Conservation (phyloP, 2,888 invertebrate species). For the Spodoptera picta region DNA sequence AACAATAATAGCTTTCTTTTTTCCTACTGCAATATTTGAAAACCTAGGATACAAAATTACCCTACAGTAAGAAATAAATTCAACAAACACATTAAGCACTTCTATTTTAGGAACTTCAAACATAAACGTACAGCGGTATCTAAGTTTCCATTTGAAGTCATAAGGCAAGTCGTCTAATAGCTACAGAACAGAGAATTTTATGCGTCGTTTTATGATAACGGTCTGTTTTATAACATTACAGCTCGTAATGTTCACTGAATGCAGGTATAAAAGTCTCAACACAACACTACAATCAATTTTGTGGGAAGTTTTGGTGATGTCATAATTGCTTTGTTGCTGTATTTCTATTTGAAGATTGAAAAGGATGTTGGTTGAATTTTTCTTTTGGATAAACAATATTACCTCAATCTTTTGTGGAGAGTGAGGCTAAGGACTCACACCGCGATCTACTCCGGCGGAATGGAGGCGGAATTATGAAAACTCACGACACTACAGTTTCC, state of each 20-base stretch:
- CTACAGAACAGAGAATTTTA: conserved; percentile 33
- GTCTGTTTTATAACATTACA: conserved; percentile 43
- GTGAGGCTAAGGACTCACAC: too few relatives aligned
- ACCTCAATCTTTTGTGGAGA: too few relatives aligned
- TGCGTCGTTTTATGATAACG: conserved; percentile 49
- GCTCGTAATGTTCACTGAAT: conserved; percentile 34
- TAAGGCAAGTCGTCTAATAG: conserved; percentile 36
- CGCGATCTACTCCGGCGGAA: too few relatives aligned
- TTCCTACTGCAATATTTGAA: too few relatives aligned
- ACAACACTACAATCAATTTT: conserved; percentile 32
- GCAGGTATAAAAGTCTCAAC: conserved; percentile 40
- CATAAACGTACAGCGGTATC: conserved; percentile 29
- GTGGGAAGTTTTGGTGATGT: conserved; percentile 4
- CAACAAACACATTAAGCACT: conserved; percentile 18
- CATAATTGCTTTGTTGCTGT: background rate
- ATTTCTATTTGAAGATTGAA: too few relatives aligned
- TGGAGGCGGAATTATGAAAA: too few relatives aligned
- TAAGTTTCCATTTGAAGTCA: conserved; percentile 42
- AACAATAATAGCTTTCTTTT: too few relatives aligned
- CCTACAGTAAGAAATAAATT: conserved; percentile 13
- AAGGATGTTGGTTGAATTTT: too few relatives aligned
- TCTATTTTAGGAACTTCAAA: conserved; percentile 37
- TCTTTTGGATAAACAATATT: too few relatives aligned
- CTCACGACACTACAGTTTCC: too few relatives aligned
- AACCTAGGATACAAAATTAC: too few relatives aligned